Base-by-base conservation (phyloP, 2,888 invertebrate species). In the Drymonia ruficornis region DNA sequence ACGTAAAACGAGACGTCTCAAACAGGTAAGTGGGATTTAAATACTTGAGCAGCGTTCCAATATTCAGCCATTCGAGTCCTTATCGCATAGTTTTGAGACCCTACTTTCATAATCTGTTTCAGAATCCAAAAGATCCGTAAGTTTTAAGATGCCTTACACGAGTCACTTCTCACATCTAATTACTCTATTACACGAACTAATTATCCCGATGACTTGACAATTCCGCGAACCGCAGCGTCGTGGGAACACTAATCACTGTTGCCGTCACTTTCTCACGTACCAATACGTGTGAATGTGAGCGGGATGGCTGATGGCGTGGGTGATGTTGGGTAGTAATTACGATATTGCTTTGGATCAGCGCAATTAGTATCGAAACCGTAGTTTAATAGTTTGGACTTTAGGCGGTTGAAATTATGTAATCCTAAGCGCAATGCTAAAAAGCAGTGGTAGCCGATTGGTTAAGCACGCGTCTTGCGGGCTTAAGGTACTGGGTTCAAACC, bases 151-250 rank as follows among this genome's bases (percentile, higher is more conserved):
- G 23, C 23, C 23, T 31, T 4, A 0, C 36, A n/a, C 19, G 19
- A 45, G 19, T 11, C 1, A 31, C 4, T 16, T 15, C 16, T n/a
- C 44, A 29, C 44, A 31, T 55, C 49, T 54, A 55, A 66, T 66
- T 56, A 60, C 52, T 19, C 52, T 52, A 64, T 70, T 52, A 55
- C 55, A 57, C 61, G 51, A 59, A 59, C 55, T 70, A 70, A 70
- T 68, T 68, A 67, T 61, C 49, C 47, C 31, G 52, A 53, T 68
- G 68, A 68, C 61, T 67, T 53, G 52, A 61, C 71, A 59, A 59
- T 46, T 58, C 50, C 44, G 48, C 29, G 6, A 31, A 56, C 43
- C 42, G 49, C 52, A 31, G n/a, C 36, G 55, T 59, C 58, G 52
- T 19, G 43, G 49, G 42, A 57, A 15, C 51, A 34, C n/a, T 45